These are phyloP conservation scores for Tenualosa thibaudeaui DNA, from an alignment of 2,797 vertebrate genomes.

Conservation along the genomic window DNA sequence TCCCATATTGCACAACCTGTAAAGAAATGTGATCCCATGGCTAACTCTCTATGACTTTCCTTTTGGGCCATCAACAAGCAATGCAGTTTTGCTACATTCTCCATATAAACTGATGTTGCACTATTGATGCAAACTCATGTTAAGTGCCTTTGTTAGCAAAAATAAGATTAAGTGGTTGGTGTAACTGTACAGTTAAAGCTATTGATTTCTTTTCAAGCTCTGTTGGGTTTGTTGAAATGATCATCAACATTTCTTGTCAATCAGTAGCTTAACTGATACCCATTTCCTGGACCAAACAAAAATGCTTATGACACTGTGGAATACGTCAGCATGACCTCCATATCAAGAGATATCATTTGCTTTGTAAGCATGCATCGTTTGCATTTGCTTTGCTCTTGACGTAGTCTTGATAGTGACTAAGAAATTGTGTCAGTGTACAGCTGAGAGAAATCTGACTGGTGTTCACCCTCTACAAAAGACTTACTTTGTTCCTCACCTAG, in stretches of 20 bases:
- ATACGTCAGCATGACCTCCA: background rate
- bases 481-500: background rate
- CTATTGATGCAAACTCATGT: background rate
- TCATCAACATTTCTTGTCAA: background rate
- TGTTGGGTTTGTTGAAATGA: background rate
- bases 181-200: background rate
- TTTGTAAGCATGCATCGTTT: no score
- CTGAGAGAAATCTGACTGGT: conserved; percentile 40
- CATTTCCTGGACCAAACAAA: background rate
- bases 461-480: conserved; percentile 57
- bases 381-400: background rate
- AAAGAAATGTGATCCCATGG: background rate
- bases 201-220: background rate
- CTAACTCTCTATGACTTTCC: no score
- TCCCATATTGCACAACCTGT: background rate
- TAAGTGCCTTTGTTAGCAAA: background rate
- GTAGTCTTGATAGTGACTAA: background rate
- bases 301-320: background rate
- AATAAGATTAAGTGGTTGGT: background rate
- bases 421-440: background rate
- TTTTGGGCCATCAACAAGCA: background rate
- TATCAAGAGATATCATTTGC: background rate
- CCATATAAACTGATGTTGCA: background rate
- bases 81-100: background rate
- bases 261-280: background rate